Percentiles rank a stretch among this genome's conserved stretches.
These are phyloP conservation scores for Notarius lentiginosus DNA, from an alignment of 2,113 vertebrate genomes.

Conservation along the genomic window DNA sequence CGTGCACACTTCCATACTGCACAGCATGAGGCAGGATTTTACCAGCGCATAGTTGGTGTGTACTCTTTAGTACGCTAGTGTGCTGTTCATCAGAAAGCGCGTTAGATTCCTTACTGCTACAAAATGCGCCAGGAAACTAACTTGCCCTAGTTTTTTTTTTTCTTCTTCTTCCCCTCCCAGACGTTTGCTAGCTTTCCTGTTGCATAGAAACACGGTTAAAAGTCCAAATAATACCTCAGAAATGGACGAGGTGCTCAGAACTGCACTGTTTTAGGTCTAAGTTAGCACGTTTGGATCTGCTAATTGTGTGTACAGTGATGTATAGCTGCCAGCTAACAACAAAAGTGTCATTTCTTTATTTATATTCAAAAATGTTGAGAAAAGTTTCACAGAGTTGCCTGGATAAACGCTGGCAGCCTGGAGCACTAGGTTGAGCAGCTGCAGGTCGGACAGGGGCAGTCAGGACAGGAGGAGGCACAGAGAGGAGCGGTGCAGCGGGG, in stretches of 20 bases:
- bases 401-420: conserved; percentile 48
- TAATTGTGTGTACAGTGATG: neutral
- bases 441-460: neutral
- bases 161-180: too few species aligned
- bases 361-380: neutral
- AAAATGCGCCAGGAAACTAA: conserved; percentile 14
- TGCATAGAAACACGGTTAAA: neutral
- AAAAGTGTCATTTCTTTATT: conserved; percentile 48
- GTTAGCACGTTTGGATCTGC: neutral
- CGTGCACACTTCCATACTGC: neutral
- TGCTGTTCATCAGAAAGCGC: neutral
- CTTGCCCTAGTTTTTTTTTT: neutral
- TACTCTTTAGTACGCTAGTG: neutral
- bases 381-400: conserved; percentile 44
- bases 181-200: neutral
- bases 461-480: neutral
- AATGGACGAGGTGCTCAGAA: neutral
- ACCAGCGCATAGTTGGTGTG: neutral
- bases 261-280: neutral
- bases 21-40: neutral
- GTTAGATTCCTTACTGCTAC: neutral
- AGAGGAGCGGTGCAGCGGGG: neutral
- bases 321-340: neutral
- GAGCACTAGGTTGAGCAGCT: conserved; percentile 48
- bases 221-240: neutral